These are phyloP conservation scores for Antheraea yamamai DNA, from an alignment of 2,888 invertebrate species.

Conservation along the genomic window DNA sequence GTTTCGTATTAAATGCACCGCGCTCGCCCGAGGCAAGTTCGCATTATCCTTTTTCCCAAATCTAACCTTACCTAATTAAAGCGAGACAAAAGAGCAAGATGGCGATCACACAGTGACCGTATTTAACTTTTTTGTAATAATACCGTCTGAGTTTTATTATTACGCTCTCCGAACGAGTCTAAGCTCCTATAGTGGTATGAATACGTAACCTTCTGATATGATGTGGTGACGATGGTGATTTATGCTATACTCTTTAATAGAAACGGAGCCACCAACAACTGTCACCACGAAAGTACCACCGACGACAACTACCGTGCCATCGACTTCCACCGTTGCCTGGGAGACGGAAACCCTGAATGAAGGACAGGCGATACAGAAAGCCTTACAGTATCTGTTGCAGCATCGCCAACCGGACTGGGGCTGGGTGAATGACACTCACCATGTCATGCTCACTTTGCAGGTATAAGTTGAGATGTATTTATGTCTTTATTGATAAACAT, in stretches of 20 bases:
- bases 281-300: slow-evolving; percentile 49
- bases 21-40: too few relatives aligned
- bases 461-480: slow-evolving; percentile 55
- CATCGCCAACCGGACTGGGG: slow-evolving; percentile 90
- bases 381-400: slow-evolving; percentile 87
- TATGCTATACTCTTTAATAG: slow-evolving; percentile 35
- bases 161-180: too few relatives aligned
- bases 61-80: too few relatives aligned
- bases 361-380: slow-evolving; percentile 84
- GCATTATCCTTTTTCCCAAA: too few relatives aligned
- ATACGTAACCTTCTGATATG: too few relatives aligned
- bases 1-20: too few relatives aligned
- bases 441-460: slow-evolving; percentile 90
- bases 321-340: slow-evolving; percentile 63
- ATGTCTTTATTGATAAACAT: neutral
- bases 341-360: slow-evolving; percentile 72
- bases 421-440: slow-evolving; percentile 92
- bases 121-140: too few relatives aligned
- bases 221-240: neutral
- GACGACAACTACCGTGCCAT: slow-evolving; percentile 49
- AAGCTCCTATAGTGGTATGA: too few relatives aligned
- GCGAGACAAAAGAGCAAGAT: too few relatives aligned
- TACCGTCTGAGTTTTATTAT: too few relatives aligned
- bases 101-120: too few relatives aligned
- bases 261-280: slow-evolving; percentile 66